Conservation (phyloP, 2,113 vertebrate genomes). For the Pycnonotus jocosus region DNA sequence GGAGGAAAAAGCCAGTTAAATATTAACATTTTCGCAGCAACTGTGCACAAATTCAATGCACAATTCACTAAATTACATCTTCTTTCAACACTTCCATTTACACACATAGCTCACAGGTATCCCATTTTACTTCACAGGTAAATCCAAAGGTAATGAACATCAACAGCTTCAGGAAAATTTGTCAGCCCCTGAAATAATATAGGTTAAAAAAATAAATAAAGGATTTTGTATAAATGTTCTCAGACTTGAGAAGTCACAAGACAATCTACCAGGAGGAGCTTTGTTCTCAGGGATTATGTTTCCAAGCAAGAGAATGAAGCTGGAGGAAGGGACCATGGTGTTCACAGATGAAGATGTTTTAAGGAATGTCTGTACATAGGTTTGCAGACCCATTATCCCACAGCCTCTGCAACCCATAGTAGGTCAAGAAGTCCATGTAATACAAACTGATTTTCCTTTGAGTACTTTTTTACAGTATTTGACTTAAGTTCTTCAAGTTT, state of each 20-base stretch:
- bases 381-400: neutral
- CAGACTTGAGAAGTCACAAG: neutral
- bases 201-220: neutral
- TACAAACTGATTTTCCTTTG: neutral
- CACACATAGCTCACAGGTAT: neutral
- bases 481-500: neutral
- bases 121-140: neutral
- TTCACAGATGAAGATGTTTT: neutral
- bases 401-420: neutral
- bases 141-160: neutral
- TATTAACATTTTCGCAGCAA: neutral
- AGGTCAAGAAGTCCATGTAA: neutral
- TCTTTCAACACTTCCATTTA: neutral
- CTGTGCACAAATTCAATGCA: neutral
- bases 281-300: neutral
- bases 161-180: neutral
- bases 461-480: neutral
- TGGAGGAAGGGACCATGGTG: neutral
- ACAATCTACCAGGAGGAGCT: neutral
- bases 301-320: neutral
- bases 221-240: neutral
- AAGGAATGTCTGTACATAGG: neutral
- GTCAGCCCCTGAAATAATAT: neutral
- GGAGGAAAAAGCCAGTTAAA: neutral
- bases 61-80: neutral